Evolutionary conservation across 2,113 vertebrate species (phyloP).

Genomic region (Polypterus bichir): DNA sequence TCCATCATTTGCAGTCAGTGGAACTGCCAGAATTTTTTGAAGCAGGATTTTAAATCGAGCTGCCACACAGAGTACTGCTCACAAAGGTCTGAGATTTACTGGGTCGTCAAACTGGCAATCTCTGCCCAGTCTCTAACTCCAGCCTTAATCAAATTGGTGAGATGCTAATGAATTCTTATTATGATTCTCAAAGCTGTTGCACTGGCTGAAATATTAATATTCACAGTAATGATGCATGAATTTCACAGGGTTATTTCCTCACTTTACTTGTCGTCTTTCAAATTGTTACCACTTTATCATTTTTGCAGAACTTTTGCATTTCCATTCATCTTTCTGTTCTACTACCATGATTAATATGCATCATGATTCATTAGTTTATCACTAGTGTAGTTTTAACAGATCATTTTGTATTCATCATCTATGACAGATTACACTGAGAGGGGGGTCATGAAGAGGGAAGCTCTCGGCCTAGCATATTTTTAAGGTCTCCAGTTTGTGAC

Average conservation of each 20-base stretch:
- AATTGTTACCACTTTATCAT: slow-evolving; percentile 99
- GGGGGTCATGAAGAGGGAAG: too few relatives aligned
- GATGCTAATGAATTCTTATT: slow-evolving; percentile 99
- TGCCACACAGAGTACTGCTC: too few relatives aligned
- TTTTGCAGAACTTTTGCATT: slow-evolving; percentile 86
- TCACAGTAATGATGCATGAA: slow-evolving; percentile 98
- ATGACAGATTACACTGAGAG: not conserved
- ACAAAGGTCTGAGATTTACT: too few relatives aligned
- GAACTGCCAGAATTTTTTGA: too few relatives aligned
- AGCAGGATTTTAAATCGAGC: too few relatives aligned
- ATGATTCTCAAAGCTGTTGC: slow-evolving; percentile 85
- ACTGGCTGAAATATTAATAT: slow-evolving; percentile 92
- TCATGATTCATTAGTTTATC: slow-evolving; percentile 98
- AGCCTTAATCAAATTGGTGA: slow-evolving; percentile 88
- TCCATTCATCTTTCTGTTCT: slow-evolving; percentile 91
- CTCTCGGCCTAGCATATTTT: too few relatives aligned
- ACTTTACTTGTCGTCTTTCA: slow-evolving; percentile 87
- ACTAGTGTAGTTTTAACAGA: slow-evolving; percentile 94
- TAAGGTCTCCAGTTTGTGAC: too few relatives aligned
- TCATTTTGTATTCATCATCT: slow-evolving; percentile 66
- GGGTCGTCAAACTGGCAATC: too few relatives aligned
- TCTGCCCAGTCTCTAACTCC: too few relatives aligned
- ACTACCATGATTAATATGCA: slow-evolving; percentile 87
- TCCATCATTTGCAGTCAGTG: too few relatives aligned
- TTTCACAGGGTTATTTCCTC: slow-evolving; percentile 91